A percentile compares a stretch with the other conserved stretches of the same genome.
Conservation (phyloP, 2,113 vertebrate genomes). For the Romanogobio albipinnatus region DNA sequence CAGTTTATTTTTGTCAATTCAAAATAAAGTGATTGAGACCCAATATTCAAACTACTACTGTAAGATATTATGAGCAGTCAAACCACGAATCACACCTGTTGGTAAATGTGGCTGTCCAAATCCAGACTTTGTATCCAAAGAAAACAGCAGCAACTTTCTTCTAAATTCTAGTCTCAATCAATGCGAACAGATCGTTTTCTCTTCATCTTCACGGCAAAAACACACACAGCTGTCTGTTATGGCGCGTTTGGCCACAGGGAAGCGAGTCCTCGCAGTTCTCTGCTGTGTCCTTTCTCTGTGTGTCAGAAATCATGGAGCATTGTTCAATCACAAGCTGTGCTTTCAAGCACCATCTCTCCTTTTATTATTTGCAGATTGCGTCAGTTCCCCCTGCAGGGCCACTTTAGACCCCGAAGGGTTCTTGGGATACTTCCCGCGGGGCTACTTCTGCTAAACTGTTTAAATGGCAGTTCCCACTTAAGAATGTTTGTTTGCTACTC, state of each 20-base stretch:
- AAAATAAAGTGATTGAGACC: not conserved
- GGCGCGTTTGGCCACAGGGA: conserved; percentile 34
- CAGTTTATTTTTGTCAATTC: not conserved
- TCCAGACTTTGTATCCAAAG: not conserved
- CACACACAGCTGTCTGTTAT: conserved; percentile 44
- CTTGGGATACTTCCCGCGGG: conserved; percentile 61
- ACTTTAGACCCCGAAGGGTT: conserved; percentile 58
- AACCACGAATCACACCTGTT: not conserved
- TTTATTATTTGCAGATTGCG: conserved; percentile 63
- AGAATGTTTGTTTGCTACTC: conserved; percentile 47
- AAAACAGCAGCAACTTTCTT: not conserved
- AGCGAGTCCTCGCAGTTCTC: conserved; percentile 33
- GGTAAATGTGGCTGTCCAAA: not conserved
- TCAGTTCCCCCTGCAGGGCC: conserved; percentile 61
- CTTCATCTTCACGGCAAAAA: conserved; percentile 38
- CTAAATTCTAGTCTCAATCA: conserved; percentile 11
- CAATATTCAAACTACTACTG: not conserved
- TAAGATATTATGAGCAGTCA: not conserved
- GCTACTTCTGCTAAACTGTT: conserved; percentile 63
- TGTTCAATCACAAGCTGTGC: conserved; percentile 65
- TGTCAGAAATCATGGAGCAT: conserved; percentile 45
- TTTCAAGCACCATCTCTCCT: conserved; percentile 67
- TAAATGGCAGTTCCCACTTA: conserved; percentile 57
- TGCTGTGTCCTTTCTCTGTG: conserved; percentile 13
- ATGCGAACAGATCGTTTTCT: conserved; percentile 35